These are phyloP conservation scores for Cliona cf. orientalis DNA, from an alignment of 37 sponge, comb jelly and placozoan genomes.

Conservation along the genomic window DNA sequence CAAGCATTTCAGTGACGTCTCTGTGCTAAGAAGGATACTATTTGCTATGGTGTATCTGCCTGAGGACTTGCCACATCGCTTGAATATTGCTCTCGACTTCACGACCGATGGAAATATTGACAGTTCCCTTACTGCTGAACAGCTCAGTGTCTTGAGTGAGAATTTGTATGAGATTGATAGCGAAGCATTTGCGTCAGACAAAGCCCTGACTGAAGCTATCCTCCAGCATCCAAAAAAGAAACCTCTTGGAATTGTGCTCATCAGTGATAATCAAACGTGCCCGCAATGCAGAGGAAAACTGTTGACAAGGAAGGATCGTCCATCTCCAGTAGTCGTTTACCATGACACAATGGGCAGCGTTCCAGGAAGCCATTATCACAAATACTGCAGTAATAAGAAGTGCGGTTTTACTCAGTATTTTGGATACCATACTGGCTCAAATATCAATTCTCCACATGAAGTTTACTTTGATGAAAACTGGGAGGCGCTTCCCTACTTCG, in stretches of 20 bases:
- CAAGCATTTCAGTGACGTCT: slow-evolving; percentile 14
- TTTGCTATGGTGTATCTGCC: slow-evolving; percentile 20
- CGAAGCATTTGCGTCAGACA: neutral
- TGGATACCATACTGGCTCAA: slow-evolving; percentile 10
- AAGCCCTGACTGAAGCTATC: neutral
- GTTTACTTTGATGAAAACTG: slow-evolving; percentile 21
- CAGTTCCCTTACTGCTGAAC: too few species aligned
- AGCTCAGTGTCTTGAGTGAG: neutral
- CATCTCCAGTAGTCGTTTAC: slow-evolving; percentile 27
- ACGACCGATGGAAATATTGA: neutral
- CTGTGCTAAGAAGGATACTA: slow-evolving; percentile 17
- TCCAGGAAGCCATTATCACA: slow-evolving; percentile 45
- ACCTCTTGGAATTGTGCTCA: slow-evolving; percentile 24
- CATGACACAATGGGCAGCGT: slow-evolving; percentile 12
- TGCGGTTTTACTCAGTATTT: slow-evolving; percentile 35
- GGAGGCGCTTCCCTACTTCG: slow-evolving; percentile 14
- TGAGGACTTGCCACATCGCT: neutral
- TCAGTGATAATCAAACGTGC: neutral
- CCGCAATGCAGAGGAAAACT: slow-evolving; percentile 1
- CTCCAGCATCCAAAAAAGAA: neutral
- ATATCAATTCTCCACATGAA: neutral
- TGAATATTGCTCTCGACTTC: neutral
- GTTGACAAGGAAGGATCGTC: slow-evolving; percentile 16
- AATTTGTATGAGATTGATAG: slow-evolving; percentile 10
- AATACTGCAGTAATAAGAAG: slow-evolving; percentile 5